phyloP scores from a whole-genome alignment of 2,797 vertebrate species.

The Leontopithecus rosalia region DNA sequence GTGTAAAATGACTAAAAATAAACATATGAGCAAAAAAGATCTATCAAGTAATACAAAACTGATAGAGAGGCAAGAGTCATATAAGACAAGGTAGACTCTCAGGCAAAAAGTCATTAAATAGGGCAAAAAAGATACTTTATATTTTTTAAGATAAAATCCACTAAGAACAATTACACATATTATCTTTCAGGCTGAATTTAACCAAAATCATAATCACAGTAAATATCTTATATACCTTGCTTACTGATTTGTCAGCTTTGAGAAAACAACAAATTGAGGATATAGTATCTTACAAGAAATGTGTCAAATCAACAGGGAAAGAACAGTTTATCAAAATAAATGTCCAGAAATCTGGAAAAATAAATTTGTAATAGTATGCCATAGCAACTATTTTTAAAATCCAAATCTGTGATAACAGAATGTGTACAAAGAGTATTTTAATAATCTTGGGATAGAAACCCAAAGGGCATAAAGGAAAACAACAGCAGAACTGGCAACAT shows the following conservation, averaged over 20 bases:
- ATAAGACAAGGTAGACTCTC: neutral
- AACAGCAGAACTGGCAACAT: slow-evolving; percentile 1
- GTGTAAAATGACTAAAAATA: neutral
- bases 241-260: neutral
- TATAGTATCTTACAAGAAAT: neutral
- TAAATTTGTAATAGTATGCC: neutral
- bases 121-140: neutral
- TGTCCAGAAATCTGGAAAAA: neutral
- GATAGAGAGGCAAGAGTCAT: neutral
- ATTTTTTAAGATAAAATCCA: slow-evolving; percentile 33
- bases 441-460: neutral
- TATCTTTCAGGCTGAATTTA: neutral
- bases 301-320: neutral
- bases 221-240: neutral
- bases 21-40: neutral
- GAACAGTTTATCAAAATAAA: neutral
- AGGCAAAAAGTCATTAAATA: slow-evolving; percentile 5
- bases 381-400: neutral
- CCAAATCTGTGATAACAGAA: neutral
- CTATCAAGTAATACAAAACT: neutral
- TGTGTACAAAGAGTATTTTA: slow-evolving; percentile 14
- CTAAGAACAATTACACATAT: neutral
- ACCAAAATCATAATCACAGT: slow-evolving; percentile 12
- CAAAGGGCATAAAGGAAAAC: neutral
- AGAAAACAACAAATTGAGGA: neutral